Base-by-base conservation (phyloP, 2,888 invertebrate genomes). In the Dynastes hyllus region DNA sequence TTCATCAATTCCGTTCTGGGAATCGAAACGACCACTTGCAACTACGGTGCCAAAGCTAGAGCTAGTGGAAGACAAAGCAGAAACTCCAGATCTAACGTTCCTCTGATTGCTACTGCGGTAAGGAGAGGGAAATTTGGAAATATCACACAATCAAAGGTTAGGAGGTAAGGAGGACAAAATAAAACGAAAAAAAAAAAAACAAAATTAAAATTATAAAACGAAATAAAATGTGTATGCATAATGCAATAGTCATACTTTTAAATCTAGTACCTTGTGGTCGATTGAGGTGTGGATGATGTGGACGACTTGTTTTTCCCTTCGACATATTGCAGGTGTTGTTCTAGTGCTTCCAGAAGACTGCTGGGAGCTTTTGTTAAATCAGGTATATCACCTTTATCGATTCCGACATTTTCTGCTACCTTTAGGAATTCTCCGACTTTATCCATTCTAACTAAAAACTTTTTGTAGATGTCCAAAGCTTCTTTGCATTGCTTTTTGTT, bases 401-500 rank as follows among this genome's bases (percentile, higher is more conserved):
- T 98, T 76, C 99, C 99, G 83, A 98, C 97, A 88, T 97, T 97
- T 90, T 93, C 93, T 32, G 93, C 93, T 79, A 96, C 96, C 92
- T 98, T 98, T 80, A 99, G 92, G 90, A 99, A 99, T 91, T 99
- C 98, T 80, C 97, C 97, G 80, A 99, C 98, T 90, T 96, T 94
- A 91, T 99, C 99, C 97, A 99, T 98, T 87, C 98, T 93, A 85
- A 97, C 96, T 86, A 99, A 93, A 91, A 99, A 99, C 91, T 97
- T 98, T 91, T 98, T 99, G 91, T 99, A 99, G 87, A 98, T 94
- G 88, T 99, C 99, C 89, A 99, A 92, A 85, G 98, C 98, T 87
- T 99, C 98, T 85, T 97, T 94, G 87, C 97, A 97, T 89, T 98
- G 97, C 90, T 99, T 99, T 90, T 99, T 99, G 91, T 98, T 98